A percentile compares a stretch with the other conserved stretches of the same genome.
Evolutionary conservation across 1,140 invertebrate species (phyloP).

Genomic region (Chionoecetes opilio): DNA sequence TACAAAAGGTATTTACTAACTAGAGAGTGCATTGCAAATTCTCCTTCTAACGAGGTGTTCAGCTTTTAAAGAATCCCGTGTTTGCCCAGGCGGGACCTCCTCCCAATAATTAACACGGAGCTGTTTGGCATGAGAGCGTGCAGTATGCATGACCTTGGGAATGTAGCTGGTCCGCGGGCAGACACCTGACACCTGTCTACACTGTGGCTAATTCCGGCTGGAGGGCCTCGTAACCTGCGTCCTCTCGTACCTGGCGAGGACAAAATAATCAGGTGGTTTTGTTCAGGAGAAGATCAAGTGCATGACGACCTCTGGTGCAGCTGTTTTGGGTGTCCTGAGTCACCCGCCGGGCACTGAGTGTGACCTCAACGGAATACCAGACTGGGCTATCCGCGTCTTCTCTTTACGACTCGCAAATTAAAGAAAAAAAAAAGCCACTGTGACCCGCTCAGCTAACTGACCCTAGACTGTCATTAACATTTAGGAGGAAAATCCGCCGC

Average conservation of each 20-base stretch:
- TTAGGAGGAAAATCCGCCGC: neutral
- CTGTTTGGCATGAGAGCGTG: constrained; percentile 1
- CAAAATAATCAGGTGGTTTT: neutral
- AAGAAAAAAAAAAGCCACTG: neutral
- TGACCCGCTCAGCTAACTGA: neutral
- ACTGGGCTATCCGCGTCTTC: neutral
- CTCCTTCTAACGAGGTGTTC: constrained; percentile 10
- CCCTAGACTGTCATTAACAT: neutral
- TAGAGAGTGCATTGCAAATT: neutral
- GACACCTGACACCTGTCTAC: neutral
- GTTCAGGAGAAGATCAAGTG: neutral
- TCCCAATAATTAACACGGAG: neutral
- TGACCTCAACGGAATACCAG: neutral
- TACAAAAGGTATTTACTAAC: neutral
- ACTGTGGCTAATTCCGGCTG: neutral
- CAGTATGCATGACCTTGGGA: constrained; percentile 16
- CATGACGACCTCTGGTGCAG: neutral
- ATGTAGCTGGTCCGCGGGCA: neutral
- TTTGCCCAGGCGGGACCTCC: neutral
- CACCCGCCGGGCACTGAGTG: neutral
- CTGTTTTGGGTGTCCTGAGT: too few species aligned
- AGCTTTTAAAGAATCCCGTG: neutral
- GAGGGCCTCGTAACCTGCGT: neutral
- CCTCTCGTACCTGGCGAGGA: neutral
- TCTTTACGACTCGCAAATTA: neutral